Evolutionary conservation across 2,113 vertebrate species (phyloP).

Genomic region (Speoplatyrhinus poulsoni): DNA sequence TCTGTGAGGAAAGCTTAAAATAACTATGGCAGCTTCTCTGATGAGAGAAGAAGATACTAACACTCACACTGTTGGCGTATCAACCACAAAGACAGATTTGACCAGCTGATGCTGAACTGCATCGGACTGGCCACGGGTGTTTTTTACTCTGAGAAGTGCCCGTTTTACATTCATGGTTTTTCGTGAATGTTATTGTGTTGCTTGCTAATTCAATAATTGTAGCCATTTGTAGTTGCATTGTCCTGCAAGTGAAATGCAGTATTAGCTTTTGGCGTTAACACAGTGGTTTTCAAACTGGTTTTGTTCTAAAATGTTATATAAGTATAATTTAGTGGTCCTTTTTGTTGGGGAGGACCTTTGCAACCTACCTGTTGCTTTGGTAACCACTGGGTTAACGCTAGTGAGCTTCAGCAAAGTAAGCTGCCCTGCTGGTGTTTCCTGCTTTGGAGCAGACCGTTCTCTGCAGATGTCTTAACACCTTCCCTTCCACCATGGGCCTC

Average conservation of each 20-base stretch:
- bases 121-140: too few species aligned
- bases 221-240: conserved; percentile 21
- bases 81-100: too few species aligned
- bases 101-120: neutral
- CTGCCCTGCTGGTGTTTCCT: conserved; percentile 59
- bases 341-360: too few species aligned
- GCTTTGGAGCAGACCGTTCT: conserved; percentile 28
- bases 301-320: too few species aligned
- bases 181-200: conserved; percentile 21
- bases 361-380: too few species aligned
- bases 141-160: too few species aligned
- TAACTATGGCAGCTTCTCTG: neutral
- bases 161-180: conserved; percentile 2
- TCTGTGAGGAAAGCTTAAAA: neutral
- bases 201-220: conserved; percentile 30
- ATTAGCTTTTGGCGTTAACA: neutral
- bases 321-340: too few species aligned
- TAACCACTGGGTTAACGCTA: conserved; percentile 3
- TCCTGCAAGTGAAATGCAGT: conserved; percentile 10
- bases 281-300: too few species aligned
- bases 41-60: neutral
- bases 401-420: conserved; percentile 1
- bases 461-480: conserved; percentile 61
- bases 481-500: conserved; percentile 60
- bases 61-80: neutral